Conservation (phyloP, 2,797 vertebrate genomes). For the Tachyglossus aculeatus region DNA sequence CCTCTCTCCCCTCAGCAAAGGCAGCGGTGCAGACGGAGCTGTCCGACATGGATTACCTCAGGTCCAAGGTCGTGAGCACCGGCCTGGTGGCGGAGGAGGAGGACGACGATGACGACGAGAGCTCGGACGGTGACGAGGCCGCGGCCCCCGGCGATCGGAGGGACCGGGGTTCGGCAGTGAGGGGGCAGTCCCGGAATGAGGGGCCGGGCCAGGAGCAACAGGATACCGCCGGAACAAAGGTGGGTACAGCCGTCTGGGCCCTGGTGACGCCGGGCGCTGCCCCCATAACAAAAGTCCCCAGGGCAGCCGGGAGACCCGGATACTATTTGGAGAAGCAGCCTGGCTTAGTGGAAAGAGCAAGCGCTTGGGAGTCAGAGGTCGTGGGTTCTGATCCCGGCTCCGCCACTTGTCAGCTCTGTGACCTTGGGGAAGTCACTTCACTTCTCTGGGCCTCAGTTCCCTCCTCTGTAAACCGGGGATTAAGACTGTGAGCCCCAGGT, state of each 20-base stretch:
- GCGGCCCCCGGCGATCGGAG: conserved; percentile 49
- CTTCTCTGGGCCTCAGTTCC: too few relatives aligned
- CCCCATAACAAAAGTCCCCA: too few relatives aligned
- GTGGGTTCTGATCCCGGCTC: too few relatives aligned
- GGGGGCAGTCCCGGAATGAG: background rate
- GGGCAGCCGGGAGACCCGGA: fast-evolving
- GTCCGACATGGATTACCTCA: conserved; percentile 96
- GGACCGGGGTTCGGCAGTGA: fast-evolving
- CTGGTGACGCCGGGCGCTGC: too few relatives aligned
- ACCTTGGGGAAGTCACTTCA: too few relatives aligned
- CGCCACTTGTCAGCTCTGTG: too few relatives aligned
- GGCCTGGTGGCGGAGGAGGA: conserved; percentile 38
- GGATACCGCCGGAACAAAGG: conserved; percentile 49
- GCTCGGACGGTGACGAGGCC: conserved; percentile 32
- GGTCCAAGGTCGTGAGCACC: conserved; percentile 84
- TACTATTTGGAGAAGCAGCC: too few relatives aligned
- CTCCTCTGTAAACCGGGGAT: too few relatives aligned
- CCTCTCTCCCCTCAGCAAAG: conserved; percentile 17
- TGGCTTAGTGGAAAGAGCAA: fast-evolving
- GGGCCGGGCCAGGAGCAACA: conserved; percentile 29
- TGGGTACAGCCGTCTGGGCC: background rate
- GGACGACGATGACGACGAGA: conserved; percentile 57
- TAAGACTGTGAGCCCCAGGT: too few relatives aligned
- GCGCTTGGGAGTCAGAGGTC: too few relatives aligned
- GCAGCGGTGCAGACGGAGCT: conserved; percentile 67